Percentiles rank a stretch among this genome's conserved stretches.
Evolutionary conservation across 2,797 vertebrate species (phyloP).

Genomic region (Sarcophilus harrisii): DNA sequence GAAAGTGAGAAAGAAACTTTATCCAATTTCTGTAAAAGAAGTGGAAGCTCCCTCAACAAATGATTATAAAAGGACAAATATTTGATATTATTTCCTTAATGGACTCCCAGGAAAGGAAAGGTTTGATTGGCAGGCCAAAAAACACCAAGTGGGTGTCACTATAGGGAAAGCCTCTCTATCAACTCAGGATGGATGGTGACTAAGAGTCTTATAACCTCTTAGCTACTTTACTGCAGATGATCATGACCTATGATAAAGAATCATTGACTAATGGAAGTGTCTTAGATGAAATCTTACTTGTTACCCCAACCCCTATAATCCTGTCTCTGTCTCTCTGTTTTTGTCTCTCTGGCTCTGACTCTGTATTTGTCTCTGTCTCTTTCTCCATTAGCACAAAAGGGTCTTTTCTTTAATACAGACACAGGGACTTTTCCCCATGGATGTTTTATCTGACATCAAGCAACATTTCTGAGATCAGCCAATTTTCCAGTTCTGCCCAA

Average conservation of each 20-base stretch:
- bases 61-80: not conserved
- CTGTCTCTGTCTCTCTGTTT: no score
- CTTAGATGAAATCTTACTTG: no score
- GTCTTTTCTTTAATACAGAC: no score
- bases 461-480: no score
- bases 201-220: not conserved
- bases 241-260: not conserved
- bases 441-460: no score
- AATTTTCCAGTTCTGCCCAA: no score
- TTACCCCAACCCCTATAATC: no score
- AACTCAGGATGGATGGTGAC: not conserved
- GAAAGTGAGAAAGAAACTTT: not conserved
- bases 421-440: no score
- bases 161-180: not conserved
- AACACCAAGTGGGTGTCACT: not conserved
- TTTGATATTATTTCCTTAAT: not conserved
- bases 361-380: no score
- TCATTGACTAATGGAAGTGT: not conserved
- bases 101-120: not conserved
- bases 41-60: not conserved
- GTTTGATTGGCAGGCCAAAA: not conserved
- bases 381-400: no score
- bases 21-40: not conserved
- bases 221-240: not conserved
- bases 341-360: no score